Percentiles rank a stretch among this genome's conserved stretches.
These are phyloP conservation scores for Mesembrinibis cayennensis DNA, from an alignment of 2,113 vertebrate genomes.

Conservation along the genomic window DNA sequence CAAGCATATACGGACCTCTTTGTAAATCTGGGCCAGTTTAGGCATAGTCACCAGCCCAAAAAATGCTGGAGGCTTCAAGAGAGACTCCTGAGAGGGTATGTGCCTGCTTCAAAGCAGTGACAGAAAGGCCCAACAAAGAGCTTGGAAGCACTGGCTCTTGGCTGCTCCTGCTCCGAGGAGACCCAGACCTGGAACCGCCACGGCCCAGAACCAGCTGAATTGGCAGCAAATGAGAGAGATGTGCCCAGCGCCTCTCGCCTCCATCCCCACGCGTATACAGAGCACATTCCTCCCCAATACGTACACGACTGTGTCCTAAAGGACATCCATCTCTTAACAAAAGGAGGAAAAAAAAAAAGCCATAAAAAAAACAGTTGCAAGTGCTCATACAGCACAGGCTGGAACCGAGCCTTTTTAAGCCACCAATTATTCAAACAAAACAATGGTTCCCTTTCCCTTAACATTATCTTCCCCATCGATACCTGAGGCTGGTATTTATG, in stretches of 20 bases:
- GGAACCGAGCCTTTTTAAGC: neutral
- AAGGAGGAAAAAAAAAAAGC: neutral
- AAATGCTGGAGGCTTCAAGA: neutral
- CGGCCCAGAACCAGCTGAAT: neutral
- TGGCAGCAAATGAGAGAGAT: neutral
- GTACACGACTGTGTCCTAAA: too few relatives aligned
- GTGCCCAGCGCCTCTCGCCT: neutral
- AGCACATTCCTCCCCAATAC: neutral
- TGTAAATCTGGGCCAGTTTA: neutral
- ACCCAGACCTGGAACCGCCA: neutral
- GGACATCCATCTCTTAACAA: neutral
- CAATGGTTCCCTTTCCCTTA: neutral
- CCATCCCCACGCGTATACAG: rapidly evolving
- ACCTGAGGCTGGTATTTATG: neutral
- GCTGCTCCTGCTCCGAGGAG: neutral
- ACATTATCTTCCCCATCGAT: neutral
- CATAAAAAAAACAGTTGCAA: neutral
- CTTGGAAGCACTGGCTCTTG: neutral
- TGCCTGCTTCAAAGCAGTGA: neutral
- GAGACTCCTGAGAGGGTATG: neutral
- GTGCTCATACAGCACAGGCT: neutral
- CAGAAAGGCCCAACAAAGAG: neutral
- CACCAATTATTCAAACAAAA: neutral
- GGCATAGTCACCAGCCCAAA: neutral
- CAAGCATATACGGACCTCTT: neutral